Conservation (phyloP, 2,113 vertebrate genomes). For the Psammodynastes pulverulentus region DNA sequence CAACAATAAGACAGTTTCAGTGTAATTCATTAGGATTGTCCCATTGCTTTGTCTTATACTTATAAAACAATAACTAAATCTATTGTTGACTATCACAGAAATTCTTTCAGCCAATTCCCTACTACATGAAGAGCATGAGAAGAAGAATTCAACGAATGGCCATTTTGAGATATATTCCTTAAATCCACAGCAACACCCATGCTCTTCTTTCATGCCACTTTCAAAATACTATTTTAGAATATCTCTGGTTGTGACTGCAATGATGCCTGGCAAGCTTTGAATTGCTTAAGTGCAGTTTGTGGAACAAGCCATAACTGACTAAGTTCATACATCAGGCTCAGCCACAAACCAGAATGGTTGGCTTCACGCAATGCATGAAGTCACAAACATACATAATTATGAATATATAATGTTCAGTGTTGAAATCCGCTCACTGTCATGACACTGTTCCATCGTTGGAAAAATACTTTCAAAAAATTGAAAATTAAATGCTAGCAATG, state of each 20-base stretch:
- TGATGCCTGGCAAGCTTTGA: background rate
- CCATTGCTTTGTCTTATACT: background rate
- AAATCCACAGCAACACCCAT: background rate
- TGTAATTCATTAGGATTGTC: background rate
- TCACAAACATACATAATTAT: background rate
- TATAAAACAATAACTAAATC: background rate
- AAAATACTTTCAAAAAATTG: background rate
- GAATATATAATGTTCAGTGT: background rate
- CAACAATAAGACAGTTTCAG: background rate
- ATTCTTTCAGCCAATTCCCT: background rate
- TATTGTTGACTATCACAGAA: background rate
- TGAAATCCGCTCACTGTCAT: background rate
- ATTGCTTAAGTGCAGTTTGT: background rate
- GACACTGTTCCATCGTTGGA: background rate
- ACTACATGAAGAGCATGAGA: too few species aligned
- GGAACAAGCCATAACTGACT: background rate
- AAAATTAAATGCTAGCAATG: background rate
- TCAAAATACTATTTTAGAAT: background rate
- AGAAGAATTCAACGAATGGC: background rate
- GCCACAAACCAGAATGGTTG: background rate
- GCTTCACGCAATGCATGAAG: background rate
- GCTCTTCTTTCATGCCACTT: too few species aligned
- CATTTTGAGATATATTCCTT: background rate
- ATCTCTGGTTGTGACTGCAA: background rate
- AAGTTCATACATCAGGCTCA: background rate